Evolutionary conservation across 2,888 invertebrate genomes (phyloP), one percentile per base, ranked within the genome.

Genomic region (Antheraea assamensis): DNA sequence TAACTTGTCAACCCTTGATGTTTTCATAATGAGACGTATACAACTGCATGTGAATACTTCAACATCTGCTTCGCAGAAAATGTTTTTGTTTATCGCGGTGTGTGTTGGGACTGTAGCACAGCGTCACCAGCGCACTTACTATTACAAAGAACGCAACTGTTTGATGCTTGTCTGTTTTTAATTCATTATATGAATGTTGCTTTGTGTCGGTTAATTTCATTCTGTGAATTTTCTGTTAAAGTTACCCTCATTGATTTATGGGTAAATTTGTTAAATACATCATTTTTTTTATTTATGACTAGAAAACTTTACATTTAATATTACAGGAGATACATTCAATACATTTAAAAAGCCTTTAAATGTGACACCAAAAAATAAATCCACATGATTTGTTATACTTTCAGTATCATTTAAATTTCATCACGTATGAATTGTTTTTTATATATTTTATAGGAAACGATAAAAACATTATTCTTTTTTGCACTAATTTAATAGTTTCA

Each of bases 61-160:
- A 68, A 35, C 68, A 31, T 68, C 35, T 35, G n/a, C 35, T 68
- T 68, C 68, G 21, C 35, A 35, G n/a, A 68, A 68, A 68, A 68
- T 35, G 35, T 31, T 68, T 24, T 68, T 68, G n/a, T 68, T 8
- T 21, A 35, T 68, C 35, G 35, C 21, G 31, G 17, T 27, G 30
- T 27, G 0, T 17, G 30, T 64, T 27, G 17, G 0, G 30, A 64
- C 30, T 30, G 17, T 64, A 17, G 61, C 24, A 58, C 55, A 58
- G 58, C 24, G 17, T 27, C 61, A 13, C 17, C n/a, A 4, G 55
- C 55, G n/a, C 55, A 15, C 61, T 64, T 27, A 30, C 61, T n/a
- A n/a, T n/a, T n/a, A n/a, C n/a, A n/a, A n/a, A n/a, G n/a, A 64
- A 64, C 30, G 17, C 30, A 19, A 17, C 17, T 19, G 30, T 3